Base-by-base conservation (phyloP, 2,797 vertebrate genomes). In the Columba guinea region DNA sequence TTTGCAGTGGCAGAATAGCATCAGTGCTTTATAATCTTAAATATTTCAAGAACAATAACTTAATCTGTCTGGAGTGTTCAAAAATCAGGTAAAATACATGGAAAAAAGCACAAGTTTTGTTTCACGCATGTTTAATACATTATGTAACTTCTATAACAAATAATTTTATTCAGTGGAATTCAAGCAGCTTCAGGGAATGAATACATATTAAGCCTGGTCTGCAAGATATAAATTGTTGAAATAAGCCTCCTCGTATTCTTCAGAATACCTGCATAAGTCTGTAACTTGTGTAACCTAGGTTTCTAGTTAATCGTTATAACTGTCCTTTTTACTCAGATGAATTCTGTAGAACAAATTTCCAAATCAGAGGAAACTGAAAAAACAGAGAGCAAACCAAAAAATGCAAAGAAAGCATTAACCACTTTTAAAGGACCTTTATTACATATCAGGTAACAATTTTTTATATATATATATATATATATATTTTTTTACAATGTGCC, bases 371-470 rank as follows among this genome's bases (percentile, higher is more conserved):
- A 99, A 89, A 97, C 83, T 70, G 99, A 99, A 64, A 99, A 98
- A 98, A 97, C 89, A 89, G 99, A 99, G 70, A 60, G 96, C 34
- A 98, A 98, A 96, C 97, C 94, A 85, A 99, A 98, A 98, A 98
- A 98, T 94, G 97, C 97, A 94, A 98, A 98, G 97, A 99, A 98
- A 97, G 98, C 99, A n/a, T 76, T 98, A 94, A 99, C 98, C 63
- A 98, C 98, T 78, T 99, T 99, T 97, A 99, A 98, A 98, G 99
- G 99, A 92, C 97, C 97, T 79, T 98, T 99, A 89, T 97, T 99
- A 79, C 98, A 99, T 71, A 99, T 99, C 97, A 99, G 99, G 99
- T 99, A 98, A 98, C 79, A 68, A n/a, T 37, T 37, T 13, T 74
- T 49, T 74, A 77, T 30, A 84, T 52, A n/a, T 39, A 39, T 39